Conservation (phyloP, 1,140 invertebrate genomes). For the Drosophila carrolli region DNA sequence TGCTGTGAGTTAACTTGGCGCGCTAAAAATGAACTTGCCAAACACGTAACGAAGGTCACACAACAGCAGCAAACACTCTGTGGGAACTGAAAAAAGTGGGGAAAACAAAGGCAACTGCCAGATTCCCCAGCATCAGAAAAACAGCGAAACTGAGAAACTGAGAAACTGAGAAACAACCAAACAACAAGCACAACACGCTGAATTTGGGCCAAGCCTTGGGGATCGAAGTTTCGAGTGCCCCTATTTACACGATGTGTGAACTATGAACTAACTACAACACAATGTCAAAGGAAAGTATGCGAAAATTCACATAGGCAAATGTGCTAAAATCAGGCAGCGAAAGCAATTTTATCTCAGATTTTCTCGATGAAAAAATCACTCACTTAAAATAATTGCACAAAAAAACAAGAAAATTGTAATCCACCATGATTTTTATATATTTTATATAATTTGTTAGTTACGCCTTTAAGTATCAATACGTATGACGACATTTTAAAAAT, state of each 20-base stretch:
- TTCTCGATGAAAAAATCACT: too few relatives aligned
- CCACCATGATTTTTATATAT: too few relatives aligned
- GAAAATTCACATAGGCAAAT: background rate
- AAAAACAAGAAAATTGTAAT: too few relatives aligned
- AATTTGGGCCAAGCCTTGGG: conserved; percentile 12
- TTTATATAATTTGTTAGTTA: too few relatives aligned
- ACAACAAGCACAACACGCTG: conserved; percentile 5
- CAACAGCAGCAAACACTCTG: conserved; percentile 47
- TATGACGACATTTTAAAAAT: too few relatives aligned
- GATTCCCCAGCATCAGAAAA: conserved; percentile 8
- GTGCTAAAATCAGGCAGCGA: too few relatives aligned
- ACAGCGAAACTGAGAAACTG: too few relatives aligned
- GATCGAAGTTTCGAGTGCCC: conserved; percentile 25
- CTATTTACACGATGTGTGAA: conserved; percentile 8
- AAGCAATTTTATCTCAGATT: too few relatives aligned
- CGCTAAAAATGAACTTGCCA: conserved; percentile 81
- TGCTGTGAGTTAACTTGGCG: conserved; percentile 60
- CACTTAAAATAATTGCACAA: too few relatives aligned
- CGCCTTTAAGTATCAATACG: too few relatives aligned
- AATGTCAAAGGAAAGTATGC: background rate
- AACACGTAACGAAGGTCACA: conserved; percentile 82
- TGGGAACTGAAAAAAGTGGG: conserved; percentile 20
- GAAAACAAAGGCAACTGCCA: conserved; percentile 17
- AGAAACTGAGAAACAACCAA: background rate
- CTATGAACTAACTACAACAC: too few relatives aligned